phyloP scores from a whole-genome alignment of 2,888 invertebrate species.

The Lamellibrachia columna region DNA sequence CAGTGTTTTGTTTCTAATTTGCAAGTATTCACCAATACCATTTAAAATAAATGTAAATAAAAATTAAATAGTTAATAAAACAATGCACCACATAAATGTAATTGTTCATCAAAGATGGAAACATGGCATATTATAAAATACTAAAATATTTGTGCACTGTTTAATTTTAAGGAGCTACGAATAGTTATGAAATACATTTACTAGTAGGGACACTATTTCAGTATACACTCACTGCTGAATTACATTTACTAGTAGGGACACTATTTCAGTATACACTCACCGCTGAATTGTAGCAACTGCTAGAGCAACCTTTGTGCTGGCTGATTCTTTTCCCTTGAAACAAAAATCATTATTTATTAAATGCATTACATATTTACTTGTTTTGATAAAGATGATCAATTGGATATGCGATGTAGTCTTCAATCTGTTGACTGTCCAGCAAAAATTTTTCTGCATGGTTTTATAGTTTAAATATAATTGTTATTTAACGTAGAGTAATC shows the following conservation, averaged over 20 bases:
- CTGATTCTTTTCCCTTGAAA: slow-evolving; percentile 58
- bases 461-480: too few species aligned
- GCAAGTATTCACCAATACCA: too few species aligned
- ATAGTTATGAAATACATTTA: not conserved
- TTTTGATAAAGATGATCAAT: not conserved
- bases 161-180: not conserved
- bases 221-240: not conserved
- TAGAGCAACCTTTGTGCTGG: slow-evolving; percentile 61
- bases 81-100: too few species aligned
- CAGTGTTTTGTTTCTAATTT: too few species aligned
- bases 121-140: too few species aligned
- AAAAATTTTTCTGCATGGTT: too few species aligned
- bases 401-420: not conserved
- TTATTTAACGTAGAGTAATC: too few species aligned
- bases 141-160: too few species aligned
- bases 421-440: too few species aligned
- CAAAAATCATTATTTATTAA: slow-evolving; percentile 8
- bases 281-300: slow-evolving; percentile 60
- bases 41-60: too few species aligned
- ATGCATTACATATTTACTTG: not conserved
- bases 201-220: not conserved
- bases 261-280: slow-evolving; percentile 41
- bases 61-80: too few species aligned
- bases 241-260: not conserved
- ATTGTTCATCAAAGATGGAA: too few species aligned